Base-by-base conservation (phyloP, 1,140 invertebrate species). In the Chironomus striatipennis region DNA sequence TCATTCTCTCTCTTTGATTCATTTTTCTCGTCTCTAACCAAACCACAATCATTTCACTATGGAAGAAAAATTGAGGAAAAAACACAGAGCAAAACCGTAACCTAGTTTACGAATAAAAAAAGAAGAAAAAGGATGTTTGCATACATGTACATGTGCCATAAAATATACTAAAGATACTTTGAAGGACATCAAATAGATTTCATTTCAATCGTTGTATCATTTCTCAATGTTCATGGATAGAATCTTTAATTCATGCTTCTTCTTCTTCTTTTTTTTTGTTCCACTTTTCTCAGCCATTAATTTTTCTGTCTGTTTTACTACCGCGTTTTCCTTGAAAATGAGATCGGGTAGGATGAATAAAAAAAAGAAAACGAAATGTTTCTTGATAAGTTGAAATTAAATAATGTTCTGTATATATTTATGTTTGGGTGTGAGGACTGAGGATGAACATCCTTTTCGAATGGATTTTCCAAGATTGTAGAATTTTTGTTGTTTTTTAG, bases 181-280 rank as follows among this genome's bases (percentile, higher is more conserved):
- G 47, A 57, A 57, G 47, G 47, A 57, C 47, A 57, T 57, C 47
- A 57, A 57, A 57, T 57, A 57, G n/a, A 57, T 57, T 57, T 57
- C 47, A 57, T 57, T 57, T 57, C 47, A 57, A 57, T 57, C 47
- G 47, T 4, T 57, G 47, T 57, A n/a, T 57, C 9, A 57, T 47
- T 47, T 15, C 15, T 47, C 43, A 47, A 47, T 57, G 24, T 34
- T 57, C 47, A 57, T 57, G 47, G n/a, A n/a, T 57, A n/a, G 47
- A 57, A 57, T 57, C 4, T 15, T n/a, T 57, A 57, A 57, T 57
- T 12, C 47, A 12, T 57, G 47, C n/a, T n/a, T 57, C 24, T 34
- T 34, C 24, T 34, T 34, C 24, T 34, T 34, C 24, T 34, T 34
- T 47, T 47, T 8, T 43, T 47, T 57, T 57, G 12, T 57, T 57